Percentiles rank a stretch among this genome's conserved stretches.
phyloP scores from a whole-genome alignment of 2,797 vertebrate species.

The Cyclopterus lumpus region DNA sequence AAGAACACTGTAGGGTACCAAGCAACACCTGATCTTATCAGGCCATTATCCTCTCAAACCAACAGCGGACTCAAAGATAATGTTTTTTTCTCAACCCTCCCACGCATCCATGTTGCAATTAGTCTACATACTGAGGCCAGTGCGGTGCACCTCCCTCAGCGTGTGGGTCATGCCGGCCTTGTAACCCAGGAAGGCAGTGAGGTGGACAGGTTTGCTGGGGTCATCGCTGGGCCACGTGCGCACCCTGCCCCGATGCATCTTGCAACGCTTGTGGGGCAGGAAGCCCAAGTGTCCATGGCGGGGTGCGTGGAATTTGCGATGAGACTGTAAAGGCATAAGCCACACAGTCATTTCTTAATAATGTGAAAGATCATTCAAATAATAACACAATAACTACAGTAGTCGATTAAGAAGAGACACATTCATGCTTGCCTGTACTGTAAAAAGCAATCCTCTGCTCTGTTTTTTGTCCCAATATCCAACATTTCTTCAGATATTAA shows the following conservation, averaged over 20 bases:
- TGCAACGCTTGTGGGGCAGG: slow-evolving; percentile 89
- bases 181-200: slow-evolving; percentile 94
- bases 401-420: neutral
- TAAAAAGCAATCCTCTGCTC: neutral
- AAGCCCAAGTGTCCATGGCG: slow-evolving; percentile 95
- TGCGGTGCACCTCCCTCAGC: slow-evolving; percentile 89
- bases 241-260: slow-evolving; percentile 88
- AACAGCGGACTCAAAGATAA: neutral
- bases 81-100: neutral
- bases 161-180: slow-evolving; percentile 98
- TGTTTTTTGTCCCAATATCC: neutral
- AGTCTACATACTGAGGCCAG: slow-evolving; percentile 88
- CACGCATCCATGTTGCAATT: neutral
- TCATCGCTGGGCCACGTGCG: slow-evolving; percentile 93
- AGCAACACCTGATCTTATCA: neutral
- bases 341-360: neutral
- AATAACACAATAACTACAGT: neutral
- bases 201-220: slow-evolving; percentile 89
- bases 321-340: slow-evolving; percentile 83
- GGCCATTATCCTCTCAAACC: neutral
- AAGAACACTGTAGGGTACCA: neutral
- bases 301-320: slow-evolving; percentile 95
- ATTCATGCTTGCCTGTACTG: neutral
- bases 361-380: neutral
- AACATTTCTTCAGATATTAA: neutral